phyloP scores from a whole-genome alignment of 2,113 vertebrate genomes.

The Syngnathus floridae region DNA sequence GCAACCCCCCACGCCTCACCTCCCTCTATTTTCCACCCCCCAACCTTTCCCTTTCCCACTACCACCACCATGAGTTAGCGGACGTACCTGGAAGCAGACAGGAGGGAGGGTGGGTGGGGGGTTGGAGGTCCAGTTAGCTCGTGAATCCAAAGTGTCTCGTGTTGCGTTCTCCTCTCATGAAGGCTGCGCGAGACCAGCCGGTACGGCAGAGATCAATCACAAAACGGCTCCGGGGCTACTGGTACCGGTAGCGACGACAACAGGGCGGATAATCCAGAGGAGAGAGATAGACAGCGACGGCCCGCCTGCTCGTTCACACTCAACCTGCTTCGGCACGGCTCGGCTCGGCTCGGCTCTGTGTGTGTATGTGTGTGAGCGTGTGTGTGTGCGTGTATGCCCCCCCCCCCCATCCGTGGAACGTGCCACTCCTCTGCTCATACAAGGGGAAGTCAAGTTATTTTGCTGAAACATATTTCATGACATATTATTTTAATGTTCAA shows the following conservation, averaged over 20 bases:
- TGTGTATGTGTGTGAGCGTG: slow-evolving; percentile 4
- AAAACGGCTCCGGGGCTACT: background rate
- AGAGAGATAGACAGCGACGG: slow-evolving; percentile 2
- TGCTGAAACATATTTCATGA: background rate
- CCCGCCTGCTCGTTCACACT: slow-evolving; percentile 19
- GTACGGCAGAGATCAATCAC: background rate
- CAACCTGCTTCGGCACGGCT: slow-evolving; percentile 35
- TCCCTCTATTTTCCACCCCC: background rate
- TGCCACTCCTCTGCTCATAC: slow-evolving; percentile 24
- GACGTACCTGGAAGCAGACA: slow-evolving; percentile 6
- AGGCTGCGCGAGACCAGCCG: slow-evolving; percentile 3
- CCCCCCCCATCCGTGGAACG: slow-evolving; percentile 34
- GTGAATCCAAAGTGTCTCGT: slow-evolving; percentile 6
- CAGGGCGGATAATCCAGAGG: slow-evolving; percentile 31
- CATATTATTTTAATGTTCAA: background rate
- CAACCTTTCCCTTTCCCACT: background rate
- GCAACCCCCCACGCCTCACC: background rate
- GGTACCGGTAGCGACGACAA: slow-evolving; percentile 1
- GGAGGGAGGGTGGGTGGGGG: background rate
- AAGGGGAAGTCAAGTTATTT: background rate
- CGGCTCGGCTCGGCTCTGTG: slow-evolving; percentile 41
- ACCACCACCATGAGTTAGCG: slow-evolving; percentile 5
- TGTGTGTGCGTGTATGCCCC: slow-evolving; percentile 21
- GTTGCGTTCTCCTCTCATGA: background rate
- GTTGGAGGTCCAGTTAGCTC: background rate